A percentile compares a stretch with the other conserved stretches of the same genome.
These are phyloP conservation scores for Drosophila sucinea DNA, from an alignment of 1,140 invertebrate genomes.

Conservation along the genomic window DNA sequence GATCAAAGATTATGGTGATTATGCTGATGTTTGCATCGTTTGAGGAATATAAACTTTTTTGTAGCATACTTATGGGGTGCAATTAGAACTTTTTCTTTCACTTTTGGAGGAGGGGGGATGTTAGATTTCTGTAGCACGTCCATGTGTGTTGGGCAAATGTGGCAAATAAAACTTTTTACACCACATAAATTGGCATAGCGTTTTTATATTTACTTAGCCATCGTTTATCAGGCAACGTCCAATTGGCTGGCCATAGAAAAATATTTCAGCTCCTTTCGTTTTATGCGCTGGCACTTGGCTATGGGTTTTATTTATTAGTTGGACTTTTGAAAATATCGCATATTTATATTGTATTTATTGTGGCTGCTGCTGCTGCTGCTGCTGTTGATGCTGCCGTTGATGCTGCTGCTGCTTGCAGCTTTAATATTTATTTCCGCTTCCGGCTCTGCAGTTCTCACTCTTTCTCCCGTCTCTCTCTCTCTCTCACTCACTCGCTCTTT, in stretches of 20 bases:
- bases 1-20: no score
- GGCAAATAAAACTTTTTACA: conserved; percentile 70
- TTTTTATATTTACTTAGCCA: conserved; percentile 71
- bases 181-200: conserved; percentile 73
- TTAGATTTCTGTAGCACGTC: not conserved
- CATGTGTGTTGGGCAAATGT: conserved; percentile 4
- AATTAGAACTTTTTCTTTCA: no score
- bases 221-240: conserved; percentile 69
- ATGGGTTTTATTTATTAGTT: conserved; percentile 69
- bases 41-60: no score
- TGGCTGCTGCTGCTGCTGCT: conserved; percentile 30
- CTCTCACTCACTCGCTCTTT: not conserved
- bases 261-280: conserved; percentile 29
- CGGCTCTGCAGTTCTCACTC: conserved; percentile 18
- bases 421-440: conserved; percentile 77
- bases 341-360: conserved; percentile 68
- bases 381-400: not conserved
- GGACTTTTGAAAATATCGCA: conserved; percentile 75
- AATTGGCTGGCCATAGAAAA: conserved; percentile 53
- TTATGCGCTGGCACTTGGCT: conserved; percentile 58
- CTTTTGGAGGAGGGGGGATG: not conserved
- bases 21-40: no score
- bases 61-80: no score
- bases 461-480: conserved; percentile 6
- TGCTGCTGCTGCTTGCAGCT: conserved; percentile 47